Evolutionary conservation across 2,888 invertebrate species (phyloP), one percentile per base, ranked within the genome.

Genomic region (Allygus modestus): DNA sequence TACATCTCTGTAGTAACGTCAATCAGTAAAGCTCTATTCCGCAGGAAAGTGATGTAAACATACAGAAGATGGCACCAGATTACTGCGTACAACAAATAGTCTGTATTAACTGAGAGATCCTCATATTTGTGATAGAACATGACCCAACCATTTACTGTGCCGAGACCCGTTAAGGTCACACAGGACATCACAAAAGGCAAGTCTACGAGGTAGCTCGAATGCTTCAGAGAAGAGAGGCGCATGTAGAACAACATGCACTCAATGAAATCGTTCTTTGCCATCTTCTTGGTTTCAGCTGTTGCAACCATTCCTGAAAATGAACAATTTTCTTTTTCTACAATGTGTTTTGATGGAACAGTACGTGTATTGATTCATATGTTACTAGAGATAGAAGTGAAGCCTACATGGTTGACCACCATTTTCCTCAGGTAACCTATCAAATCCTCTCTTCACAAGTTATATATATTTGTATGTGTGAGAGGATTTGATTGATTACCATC

Each of bases 71-170:
- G 79, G n/a, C 31, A n/a, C n/a, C 26, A 15, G 9, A 54, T 26
- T 4, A 58, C 37, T 7, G 58, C 79, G 23, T 79, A 51, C 31
- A 79, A 12, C 20, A 79, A 20, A 15, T 26, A 26, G 37, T 79
- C 79, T 5, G 79, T 79, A 58, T 79, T 79, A 20, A 58, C 33
- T 7, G 79, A 79, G 15, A 79, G 20, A n/a, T 79, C 58, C 17
- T 79, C 51, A 58, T 79, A 79, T n/a, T 79, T 79, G 33, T 51
- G 37, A 17, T 58, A 79, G 79, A 79, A 79, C 79, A 79, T 58
- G 11, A 26, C 9, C 77, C 77, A 77, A 41, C 75, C 75, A 33
- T 20, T 54, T 2, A 54, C 7, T 54, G 54, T 23, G 4, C 20
- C 23, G 15, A 23, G 20, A 20, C 20, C 4, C 23, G 54, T 54